A percentile compares a stretch with the other conserved stretches of the same genome.
These are phyloP conservation scores for Pterois miles DNA, from an alignment of 2,797 vertebrate genomes.

Conservation along the genomic window DNA sequence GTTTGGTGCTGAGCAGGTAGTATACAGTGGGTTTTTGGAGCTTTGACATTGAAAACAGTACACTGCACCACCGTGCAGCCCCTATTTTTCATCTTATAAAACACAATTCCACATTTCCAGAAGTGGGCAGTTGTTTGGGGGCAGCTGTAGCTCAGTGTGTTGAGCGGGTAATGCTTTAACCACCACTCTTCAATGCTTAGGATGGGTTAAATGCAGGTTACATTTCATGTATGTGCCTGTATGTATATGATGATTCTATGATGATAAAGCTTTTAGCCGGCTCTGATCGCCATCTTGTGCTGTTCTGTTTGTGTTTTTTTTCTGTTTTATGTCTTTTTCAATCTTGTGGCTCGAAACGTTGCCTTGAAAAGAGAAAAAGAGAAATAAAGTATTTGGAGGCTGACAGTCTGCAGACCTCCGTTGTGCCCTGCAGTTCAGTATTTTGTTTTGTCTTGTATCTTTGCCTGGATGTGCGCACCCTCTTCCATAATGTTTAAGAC, in stretches of 20 bases:
- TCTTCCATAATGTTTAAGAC: neutral
- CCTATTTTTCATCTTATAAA: neutral
- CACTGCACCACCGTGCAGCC: no score
- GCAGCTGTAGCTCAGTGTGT: no score
- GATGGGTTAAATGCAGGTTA: no score
- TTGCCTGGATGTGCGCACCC: neutral
- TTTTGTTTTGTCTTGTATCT: neutral
- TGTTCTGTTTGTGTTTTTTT: accelerated
- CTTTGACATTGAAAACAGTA: neutral
- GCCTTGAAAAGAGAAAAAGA: neutral
- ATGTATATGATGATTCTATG: no score
- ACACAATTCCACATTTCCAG: neutral
- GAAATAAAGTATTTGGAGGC: neutral
- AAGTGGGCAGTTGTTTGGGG: no score
- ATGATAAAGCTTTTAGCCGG: neutral
- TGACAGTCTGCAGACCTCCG: neutral
- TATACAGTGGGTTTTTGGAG: neutral
- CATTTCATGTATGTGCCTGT: no score
- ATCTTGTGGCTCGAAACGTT: neutral
- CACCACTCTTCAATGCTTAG: no score
- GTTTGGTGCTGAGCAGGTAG: neutral
- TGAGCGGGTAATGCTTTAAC: no score
- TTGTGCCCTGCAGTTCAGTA: neutral
- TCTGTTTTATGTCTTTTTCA: no score
- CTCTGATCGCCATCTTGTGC: neutral